Conservation (phyloP, 2,888 invertebrate genomes). For the Ochlodes sylvanus region DNA sequence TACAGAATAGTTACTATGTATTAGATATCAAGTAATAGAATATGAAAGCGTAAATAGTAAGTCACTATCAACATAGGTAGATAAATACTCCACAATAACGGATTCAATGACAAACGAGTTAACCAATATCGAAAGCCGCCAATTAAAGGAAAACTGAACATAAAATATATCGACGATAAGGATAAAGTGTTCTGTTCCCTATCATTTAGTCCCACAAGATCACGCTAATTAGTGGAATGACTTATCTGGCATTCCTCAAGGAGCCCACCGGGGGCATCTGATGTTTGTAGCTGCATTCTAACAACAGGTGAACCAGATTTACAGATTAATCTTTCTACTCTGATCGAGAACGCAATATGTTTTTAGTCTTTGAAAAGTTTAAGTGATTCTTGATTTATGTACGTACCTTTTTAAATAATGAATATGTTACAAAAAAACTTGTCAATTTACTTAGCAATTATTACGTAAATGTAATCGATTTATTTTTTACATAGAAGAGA, state of each 20-base stretch:
- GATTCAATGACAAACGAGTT: constrained; percentile 38
- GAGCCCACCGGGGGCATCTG: constrained; percentile 45
- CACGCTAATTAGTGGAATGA: constrained; percentile 49
- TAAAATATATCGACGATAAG: constrained; percentile 43
- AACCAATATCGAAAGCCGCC: constrained; percentile 39
- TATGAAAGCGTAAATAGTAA: constrained; percentile 26
- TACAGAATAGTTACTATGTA: not conserved
- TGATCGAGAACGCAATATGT: not conserved
- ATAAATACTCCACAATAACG: constrained; percentile 35
- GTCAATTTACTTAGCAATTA: no score
- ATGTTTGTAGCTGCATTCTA: constrained; percentile 38
- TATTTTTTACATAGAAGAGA: no score
- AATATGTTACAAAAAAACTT: no score
- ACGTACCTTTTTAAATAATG: no score
- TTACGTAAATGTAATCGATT: no score
- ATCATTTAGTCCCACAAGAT: constrained; percentile 46
- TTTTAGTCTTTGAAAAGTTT: not conserved
- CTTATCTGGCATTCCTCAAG: constrained; percentile 47
- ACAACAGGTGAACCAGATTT: constrained; percentile 39
- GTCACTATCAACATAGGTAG: constrained; percentile 24
- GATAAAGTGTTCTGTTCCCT: constrained; percentile 44
- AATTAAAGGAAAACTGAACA: constrained; percentile 41
- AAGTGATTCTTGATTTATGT: no score
- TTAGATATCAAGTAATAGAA: not conserved
- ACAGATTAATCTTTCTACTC: constrained; percentile 43